phyloP scores from a whole-genome alignment of 1,140 invertebrate genomes.

The Bombus sylvicola region DNA sequence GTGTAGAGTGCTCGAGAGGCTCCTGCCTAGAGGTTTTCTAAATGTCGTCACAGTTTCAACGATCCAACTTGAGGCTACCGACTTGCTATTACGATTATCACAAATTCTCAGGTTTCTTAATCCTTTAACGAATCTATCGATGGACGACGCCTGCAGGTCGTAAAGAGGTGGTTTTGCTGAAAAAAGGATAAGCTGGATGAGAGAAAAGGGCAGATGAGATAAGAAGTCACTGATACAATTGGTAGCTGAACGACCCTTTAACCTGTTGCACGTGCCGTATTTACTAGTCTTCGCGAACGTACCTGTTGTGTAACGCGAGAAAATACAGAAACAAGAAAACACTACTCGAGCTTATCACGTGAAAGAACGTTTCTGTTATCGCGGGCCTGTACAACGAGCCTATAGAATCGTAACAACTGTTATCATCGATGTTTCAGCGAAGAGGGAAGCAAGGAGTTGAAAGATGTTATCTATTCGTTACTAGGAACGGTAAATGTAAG shows the following conservation, averaged over 20 bases:
- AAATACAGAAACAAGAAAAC: slow-evolving; percentile 24
- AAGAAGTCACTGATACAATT: slow-evolving; percentile 54
- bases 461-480: not conserved
- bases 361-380: not conserved
- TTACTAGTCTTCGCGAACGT: slow-evolving; percentile 28
- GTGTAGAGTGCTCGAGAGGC: no score
- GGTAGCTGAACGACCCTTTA: slow-evolving; percentile 49
- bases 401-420: not conserved
- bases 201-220: slow-evolving; percentile 22
- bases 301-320: slow-evolving; percentile 29
- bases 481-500: not conserved
- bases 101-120: not conserved
- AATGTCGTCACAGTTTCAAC: not conserved
- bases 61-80: not conserved
- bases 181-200: slow-evolving; percentile 20
- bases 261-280: slow-evolving; percentile 59
- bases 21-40: not conserved
- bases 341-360: not conserved
- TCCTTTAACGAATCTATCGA: not conserved
- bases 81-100: slow-evolving; percentile 1
- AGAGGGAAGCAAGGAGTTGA: not conserved
- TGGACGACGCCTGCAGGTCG: not conserved
- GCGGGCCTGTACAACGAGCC: not conserved
- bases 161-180: no score
- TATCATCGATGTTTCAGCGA: not conserved